phyloP scores from a whole-genome alignment of 2,113 vertebrate species.

The Platycercus adscitus region DNA sequence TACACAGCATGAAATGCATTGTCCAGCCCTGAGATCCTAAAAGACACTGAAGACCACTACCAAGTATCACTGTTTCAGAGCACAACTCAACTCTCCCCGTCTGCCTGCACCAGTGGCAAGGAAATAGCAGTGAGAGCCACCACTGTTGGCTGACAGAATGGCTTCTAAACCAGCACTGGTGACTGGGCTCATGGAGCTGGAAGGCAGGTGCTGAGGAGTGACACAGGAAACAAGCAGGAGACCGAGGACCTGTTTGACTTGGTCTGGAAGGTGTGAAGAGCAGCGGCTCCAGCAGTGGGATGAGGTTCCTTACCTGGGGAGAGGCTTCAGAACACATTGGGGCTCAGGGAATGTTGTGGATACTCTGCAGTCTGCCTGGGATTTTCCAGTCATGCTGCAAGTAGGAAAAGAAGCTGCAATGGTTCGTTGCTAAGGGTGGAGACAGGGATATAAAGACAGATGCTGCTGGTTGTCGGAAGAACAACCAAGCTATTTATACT shows the following conservation, averaged over 20 bases:
- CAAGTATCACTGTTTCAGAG: neutral
- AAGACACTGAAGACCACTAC: accelerated
- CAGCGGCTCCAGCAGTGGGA: neutral
- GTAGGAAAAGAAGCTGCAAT: neutral
- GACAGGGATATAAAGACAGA: neutral
- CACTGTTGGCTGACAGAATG: neutral
- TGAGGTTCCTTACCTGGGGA: neutral
- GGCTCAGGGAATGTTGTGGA: neutral
- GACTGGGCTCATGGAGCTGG: neutral
- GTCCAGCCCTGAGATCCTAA: neutral
- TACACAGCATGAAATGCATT: neutral
- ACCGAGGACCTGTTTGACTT: neutral
- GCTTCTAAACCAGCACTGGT: neutral
- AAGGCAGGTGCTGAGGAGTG: neutral
- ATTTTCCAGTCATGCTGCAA: neutral
- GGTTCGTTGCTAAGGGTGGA: conserved; percentile 30
- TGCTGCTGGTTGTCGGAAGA: conserved; percentile 12
- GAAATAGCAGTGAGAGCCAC: neutral
- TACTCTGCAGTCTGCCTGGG: neutral
- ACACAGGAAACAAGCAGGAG: neutral
- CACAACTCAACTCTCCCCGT: neutral
- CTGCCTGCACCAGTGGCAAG: too few relatives aligned
- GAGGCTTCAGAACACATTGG: neutral
- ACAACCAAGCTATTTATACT: neutral
- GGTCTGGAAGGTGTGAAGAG: neutral